A percentile compares a stretch with the other conserved stretches of the same genome.
Conservation (phyloP, 2,113 vertebrate species). For the Oriolus oriolus region DNA sequence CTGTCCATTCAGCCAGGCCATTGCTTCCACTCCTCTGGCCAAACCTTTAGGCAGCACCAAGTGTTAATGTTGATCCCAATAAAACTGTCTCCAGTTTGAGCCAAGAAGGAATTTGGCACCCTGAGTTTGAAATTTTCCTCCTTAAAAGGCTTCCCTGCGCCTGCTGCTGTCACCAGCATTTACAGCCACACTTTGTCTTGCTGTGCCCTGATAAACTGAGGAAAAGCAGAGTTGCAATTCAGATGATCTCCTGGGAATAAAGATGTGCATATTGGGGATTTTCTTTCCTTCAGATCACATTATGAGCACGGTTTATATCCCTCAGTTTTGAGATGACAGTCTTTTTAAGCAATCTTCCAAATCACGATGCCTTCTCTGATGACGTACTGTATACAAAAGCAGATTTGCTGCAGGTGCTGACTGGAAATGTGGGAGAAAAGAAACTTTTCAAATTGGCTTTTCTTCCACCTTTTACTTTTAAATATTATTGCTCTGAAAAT, state of each 20-base stretch:
- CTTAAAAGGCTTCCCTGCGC: background rate
- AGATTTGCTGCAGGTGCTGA: background rate
- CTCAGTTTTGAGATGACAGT: background rate
- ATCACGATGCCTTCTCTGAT: background rate
- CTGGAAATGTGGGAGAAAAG: background rate
- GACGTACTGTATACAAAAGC: background rate
- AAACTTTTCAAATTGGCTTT: background rate
- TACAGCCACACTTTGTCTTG: background rate
- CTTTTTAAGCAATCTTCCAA: background rate
- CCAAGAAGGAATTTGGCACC: background rate
- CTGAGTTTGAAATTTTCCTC: background rate
- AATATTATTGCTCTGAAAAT: background rate
- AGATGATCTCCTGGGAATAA: background rate
- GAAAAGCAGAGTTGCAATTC: background rate
- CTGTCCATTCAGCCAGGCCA: background rate
- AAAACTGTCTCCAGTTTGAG: background rate
- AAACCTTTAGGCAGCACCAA: background rate
- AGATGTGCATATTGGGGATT: background rate
- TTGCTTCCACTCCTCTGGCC: background rate
- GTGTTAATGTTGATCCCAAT: background rate
- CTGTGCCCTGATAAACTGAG: background rate
- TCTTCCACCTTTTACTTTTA: background rate
- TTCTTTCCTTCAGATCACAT: background rate
- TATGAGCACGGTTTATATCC: background rate
- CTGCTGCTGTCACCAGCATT: background rate